These are phyloP conservation scores for Microvelia longipes DNA, from an alignment of 1,140 invertebrate species.

Conservation along the genomic window DNA sequence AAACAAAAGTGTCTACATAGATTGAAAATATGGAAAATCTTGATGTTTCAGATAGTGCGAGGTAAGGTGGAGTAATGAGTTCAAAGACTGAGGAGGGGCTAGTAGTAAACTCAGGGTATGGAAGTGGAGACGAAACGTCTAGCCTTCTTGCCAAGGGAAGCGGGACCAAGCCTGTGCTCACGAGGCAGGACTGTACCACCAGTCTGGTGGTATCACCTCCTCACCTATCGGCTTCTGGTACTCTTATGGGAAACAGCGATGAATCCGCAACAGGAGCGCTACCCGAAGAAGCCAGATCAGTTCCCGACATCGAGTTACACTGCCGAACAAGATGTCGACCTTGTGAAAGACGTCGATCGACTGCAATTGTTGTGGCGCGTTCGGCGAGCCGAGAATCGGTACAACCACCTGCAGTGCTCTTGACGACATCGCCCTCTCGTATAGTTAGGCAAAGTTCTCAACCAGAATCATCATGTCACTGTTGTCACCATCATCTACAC, in stretches of 20 bases:
- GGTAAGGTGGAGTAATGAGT: slow-evolving; percentile 7
- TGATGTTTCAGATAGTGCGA: background rate
- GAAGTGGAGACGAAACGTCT: slow-evolving; percentile 61
- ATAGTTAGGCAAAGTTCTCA: slow-evolving; percentile 83
- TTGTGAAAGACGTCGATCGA: slow-evolving; percentile 37
- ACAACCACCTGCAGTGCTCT: slow-evolving; percentile 43
- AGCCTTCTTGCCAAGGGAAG: slow-evolving; percentile 39
- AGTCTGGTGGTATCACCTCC: slow-evolving; percentile 46
- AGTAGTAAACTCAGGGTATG: slow-evolving; percentile 41
- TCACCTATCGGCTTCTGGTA: slow-evolving; percentile 49
- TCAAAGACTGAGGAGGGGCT: slow-evolving; percentile 28
- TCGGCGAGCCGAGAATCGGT: slow-evolving; percentile 6
- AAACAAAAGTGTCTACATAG: too few relatives aligned
- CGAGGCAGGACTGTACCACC: slow-evolving; percentile 65
- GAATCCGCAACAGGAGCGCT: slow-evolving; percentile 43
- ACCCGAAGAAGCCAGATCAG: slow-evolving; percentile 48
- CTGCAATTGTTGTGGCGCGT: slow-evolving; percentile 22
- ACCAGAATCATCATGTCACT: slow-evolving; percentile 46
- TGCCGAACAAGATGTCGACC: slow-evolving; percentile 35
- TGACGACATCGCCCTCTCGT: slow-evolving; percentile 49
- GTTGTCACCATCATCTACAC: slow-evolving; percentile 39
- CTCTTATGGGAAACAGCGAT: slow-evolving; percentile 50
- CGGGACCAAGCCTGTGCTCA: slow-evolving; percentile 51
- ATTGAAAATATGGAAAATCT: too few relatives aligned
- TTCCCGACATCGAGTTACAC: slow-evolving; percentile 77